Percentiles rank a stretch among this genome's conserved stretches.
These are phyloP conservation scores for Ascidia mentula DNA, from an alignment of 23 tunicate species.

Conservation along the genomic window DNA sequence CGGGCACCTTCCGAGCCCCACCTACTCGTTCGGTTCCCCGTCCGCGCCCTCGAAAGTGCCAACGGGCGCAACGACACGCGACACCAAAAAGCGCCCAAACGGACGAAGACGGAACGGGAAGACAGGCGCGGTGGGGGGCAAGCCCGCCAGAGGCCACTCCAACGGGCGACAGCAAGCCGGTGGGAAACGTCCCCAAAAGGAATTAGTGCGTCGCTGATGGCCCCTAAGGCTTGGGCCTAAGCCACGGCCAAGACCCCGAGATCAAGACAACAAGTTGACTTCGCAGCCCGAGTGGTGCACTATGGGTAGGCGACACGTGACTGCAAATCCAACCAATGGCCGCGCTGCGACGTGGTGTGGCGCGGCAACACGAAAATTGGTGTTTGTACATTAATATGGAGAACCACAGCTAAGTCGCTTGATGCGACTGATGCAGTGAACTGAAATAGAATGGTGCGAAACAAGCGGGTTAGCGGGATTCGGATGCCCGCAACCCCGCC, in stretches of 20 bases:
- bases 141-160: slow-evolving; percentile 2
- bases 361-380: background rate
- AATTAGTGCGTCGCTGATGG: background rate
- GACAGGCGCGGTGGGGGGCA: background rate
- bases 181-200: background rate
- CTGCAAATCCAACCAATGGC: background rate
- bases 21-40: background rate
- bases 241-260: background rate
- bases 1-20: background rate
- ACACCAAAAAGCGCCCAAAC: background rate
- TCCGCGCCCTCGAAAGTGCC: background rate
- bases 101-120: background rate
- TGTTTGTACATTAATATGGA: background rate
- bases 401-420: background rate
- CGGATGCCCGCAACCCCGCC: background rate
- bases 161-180: background rate
- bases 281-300: background rate
- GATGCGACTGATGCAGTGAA: background rate
- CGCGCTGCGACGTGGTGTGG: background rate
- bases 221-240: background rate
- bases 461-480: background rate
- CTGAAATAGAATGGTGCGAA: slow-evolving; percentile 1
- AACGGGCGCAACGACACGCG: background rate
- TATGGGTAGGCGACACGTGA: background rate
- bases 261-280: too few species aligned